These are phyloP conservation scores for Sula dactylatra DNA, from an alignment of 2,113 vertebrate species.

Conservation along the genomic window DNA sequence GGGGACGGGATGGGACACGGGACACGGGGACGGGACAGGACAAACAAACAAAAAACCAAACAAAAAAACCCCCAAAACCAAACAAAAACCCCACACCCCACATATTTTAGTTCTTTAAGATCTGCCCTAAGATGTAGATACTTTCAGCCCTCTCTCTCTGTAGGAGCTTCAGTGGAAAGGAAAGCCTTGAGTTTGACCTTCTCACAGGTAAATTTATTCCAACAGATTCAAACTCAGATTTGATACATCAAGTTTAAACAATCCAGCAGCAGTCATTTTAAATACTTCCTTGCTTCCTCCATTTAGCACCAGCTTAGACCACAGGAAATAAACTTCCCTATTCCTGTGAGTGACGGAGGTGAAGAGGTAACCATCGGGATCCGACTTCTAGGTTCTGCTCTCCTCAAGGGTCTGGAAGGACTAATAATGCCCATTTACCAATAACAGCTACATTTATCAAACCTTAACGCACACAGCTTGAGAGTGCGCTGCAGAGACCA, in stretches of 20 bases:
- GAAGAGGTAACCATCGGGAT: neutral
- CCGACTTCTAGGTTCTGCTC: rapidly evolving
- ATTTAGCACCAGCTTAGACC: neutral
- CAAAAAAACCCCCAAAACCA: too few relatives aligned
- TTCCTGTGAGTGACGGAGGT: rapidly evolving
- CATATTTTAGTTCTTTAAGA: neutral
- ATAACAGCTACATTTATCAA: neutral
- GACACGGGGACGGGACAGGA: too few relatives aligned
- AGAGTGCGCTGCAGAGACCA: rapidly evolving
- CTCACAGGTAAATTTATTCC: neutral
- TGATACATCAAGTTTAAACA: neutral
- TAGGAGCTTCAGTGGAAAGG: neutral
- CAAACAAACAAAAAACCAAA: too few relatives aligned
- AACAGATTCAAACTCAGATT: neutral
- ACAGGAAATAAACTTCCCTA: neutral
- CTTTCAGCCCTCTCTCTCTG: neutral
- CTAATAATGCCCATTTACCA: neutral
- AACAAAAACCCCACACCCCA: rapidly evolving
- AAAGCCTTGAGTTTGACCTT: neutral
- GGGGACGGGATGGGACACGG: too few relatives aligned
- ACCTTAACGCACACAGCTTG: too few relatives aligned
- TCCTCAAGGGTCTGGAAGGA: neutral
- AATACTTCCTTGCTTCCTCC: neutral
- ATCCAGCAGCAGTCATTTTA: neutral
- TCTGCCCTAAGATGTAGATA: rapidly evolving